phyloP scores from a whole-genome alignment of 2,888 invertebrate species.

The Calliopum simillimum region DNA sequence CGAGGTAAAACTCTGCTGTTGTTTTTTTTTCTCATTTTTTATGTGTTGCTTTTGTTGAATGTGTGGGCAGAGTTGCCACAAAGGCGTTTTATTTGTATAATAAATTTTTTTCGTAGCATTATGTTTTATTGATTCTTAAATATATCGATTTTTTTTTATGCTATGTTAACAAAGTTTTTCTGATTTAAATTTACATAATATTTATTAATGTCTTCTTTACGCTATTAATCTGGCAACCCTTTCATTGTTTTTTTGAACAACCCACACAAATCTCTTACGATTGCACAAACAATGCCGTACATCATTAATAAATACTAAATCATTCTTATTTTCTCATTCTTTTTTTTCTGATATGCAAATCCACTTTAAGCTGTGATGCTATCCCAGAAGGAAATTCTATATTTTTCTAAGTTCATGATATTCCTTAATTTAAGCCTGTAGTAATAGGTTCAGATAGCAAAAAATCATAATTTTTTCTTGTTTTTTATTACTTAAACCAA shows the following conservation, averaged over 20 bases:
- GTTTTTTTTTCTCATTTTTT: background rate
- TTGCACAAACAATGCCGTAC: background rate
- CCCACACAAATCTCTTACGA: background rate
- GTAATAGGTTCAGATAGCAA: too few relatives aligned
- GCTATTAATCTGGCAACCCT: background rate
- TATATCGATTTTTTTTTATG: too few relatives aligned
- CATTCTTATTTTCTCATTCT: background rate
- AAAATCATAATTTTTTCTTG: too few relatives aligned
- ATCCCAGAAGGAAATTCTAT: too few relatives aligned
- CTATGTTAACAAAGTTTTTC: too few relatives aligned
- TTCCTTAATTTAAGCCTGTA: too few relatives aligned
- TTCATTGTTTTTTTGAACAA: background rate
- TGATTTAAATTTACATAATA: too few relatives aligned
- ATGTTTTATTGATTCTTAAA: too few relatives aligned
- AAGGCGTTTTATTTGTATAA: constrained; percentile 10
- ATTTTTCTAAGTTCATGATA: too few relatives aligned
- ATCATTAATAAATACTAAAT: constrained; percentile 8
- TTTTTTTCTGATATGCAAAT: constrained; percentile 24
- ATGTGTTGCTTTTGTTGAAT: background rate
- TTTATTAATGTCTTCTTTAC: too few relatives aligned
- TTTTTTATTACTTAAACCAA: too few relatives aligned
- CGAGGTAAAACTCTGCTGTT: background rate
- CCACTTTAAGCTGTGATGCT: too few relatives aligned
- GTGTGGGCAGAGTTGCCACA: constrained; percentile 46
- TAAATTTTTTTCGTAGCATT: background rate